Evolutionary conservation across 2,797 vertebrate species (phyloP), one percentile per base, ranked within the genome.

Genomic region (Erethizon dorsatum): DNA sequence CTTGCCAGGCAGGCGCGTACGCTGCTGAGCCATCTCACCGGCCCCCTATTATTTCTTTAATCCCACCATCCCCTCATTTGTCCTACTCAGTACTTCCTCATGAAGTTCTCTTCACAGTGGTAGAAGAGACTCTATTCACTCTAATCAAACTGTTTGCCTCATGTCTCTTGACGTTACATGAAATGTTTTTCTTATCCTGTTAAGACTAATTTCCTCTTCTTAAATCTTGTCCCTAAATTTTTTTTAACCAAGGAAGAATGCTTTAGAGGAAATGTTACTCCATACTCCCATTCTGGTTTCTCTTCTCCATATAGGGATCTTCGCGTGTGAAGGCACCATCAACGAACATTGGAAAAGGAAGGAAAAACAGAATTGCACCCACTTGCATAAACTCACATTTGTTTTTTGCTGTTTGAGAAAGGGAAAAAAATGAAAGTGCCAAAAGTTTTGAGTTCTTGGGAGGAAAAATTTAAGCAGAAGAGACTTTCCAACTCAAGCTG

Each of bases 381-480:
- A 95, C 85, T 31, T 88, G 57, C 73, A 84, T 78, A 86, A 95
- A 94, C 47, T 47, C n/a, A 84, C 71, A 7, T 14, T 75, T 24
- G 87, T 6, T 52, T 83, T 88, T 86, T 52, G 63, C 52, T 52
- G 61, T 22, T 97, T 88, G 92, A 52, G 54, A 94, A 95, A 52
- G 91, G 94, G 91, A 94, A 96, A 31, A 56, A 57, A 54, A 52
- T 10, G 83, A 96, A 97, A 65, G 92, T 24, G 3, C 77, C 94
- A 77, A 56, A 91, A 91, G 86, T 77, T 92, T 94, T 96, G 73
- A 95, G 96, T 85, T 96, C 73, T 71, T 5, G 31, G 52, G 85
- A 92, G 80, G 63, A 82, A 97, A 88, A 96, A 69, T 26, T 41
- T 61, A 45, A 52, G 52, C 28, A 93, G 59, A 50, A 94, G 73